phyloP scores from a whole-genome alignment of 2,113 vertebrate species.

The Lasiurus cinereus region DNA sequence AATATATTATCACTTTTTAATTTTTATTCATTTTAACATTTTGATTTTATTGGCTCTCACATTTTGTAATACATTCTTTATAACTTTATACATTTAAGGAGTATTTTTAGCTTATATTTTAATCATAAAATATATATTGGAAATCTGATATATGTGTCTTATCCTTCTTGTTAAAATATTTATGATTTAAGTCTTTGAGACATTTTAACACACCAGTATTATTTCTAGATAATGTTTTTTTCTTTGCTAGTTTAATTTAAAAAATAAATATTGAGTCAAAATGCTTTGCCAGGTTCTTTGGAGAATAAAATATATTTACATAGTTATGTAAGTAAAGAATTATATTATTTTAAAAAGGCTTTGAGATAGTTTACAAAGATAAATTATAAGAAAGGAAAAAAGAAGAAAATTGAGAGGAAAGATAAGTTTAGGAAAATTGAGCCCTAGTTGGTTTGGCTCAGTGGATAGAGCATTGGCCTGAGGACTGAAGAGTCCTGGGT shows the following conservation, averaged over 20 bases:
- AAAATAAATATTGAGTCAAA: slow-evolving; percentile 6
- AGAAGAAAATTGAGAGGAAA: not conserved
- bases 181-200: slow-evolving; percentile 11
- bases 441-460: no score
- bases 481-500: no score
- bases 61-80: slow-evolving; percentile 28
- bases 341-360: not conserved
- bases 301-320: slow-evolving; percentile 5
- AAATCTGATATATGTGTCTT: not conserved
- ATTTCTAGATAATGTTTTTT: not conserved
- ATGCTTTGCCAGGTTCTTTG: not conserved
- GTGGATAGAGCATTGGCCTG: no score
- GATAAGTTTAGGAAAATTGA: not conserved
- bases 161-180: not conserved
- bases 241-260: not conserved
- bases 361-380: not conserved
- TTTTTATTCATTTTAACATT: not conserved
- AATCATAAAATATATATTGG: not conserved
- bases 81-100: not conserved
- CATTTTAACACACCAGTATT: not conserved
- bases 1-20: not conserved
- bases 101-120: not conserved
- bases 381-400: not conserved
- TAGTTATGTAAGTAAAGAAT: not conserved
- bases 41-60: not conserved